phyloP scores from a whole-genome alignment of 2,113 vertebrate species.

The Ophthalmolycus amberensis region DNA sequence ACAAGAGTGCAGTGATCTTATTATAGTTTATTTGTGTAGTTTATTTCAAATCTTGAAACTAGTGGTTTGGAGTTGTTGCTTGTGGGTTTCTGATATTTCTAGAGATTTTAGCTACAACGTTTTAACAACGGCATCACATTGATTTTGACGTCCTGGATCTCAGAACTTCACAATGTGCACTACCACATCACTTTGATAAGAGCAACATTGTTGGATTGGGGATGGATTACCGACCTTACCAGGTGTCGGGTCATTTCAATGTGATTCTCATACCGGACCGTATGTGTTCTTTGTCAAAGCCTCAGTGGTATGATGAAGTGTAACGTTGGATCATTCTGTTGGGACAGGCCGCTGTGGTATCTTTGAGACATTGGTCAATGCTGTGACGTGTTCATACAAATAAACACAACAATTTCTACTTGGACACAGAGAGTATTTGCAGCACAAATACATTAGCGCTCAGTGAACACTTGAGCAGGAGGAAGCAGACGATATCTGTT shows the following conservation, averaged over 20 bases:
- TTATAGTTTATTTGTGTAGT: background rate
- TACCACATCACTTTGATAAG: conserved; percentile 9
- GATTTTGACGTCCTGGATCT: conserved; percentile 11
- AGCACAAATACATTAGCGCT: background rate
- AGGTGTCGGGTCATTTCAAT: conserved; percentile 17
- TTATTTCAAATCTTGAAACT: conserved; percentile 3
- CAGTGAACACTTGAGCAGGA: background rate
- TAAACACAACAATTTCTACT: background rate
- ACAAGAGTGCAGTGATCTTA: conserved; percentile 13
- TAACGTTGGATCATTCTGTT: conserved; percentile 2
- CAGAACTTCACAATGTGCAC: background rate
- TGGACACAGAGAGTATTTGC: background rate
- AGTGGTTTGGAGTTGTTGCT: conserved; percentile 1
- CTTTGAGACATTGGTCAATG: background rate
- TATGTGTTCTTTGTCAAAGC: background rate
- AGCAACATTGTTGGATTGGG: background rate
- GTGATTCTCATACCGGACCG: conserved; percentile 3
- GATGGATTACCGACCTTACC: conserved; percentile 11
- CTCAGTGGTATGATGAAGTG: background rate
- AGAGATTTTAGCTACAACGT: background rate
- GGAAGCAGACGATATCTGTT: background rate
- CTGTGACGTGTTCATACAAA: background rate
- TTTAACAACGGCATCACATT: background rate
- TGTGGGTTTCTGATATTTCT: background rate
- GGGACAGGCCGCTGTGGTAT: background rate